Evolutionary conservation across 1,140 invertebrate species (phyloP).

Genomic region (Himalopsyche phryganea): DNA sequence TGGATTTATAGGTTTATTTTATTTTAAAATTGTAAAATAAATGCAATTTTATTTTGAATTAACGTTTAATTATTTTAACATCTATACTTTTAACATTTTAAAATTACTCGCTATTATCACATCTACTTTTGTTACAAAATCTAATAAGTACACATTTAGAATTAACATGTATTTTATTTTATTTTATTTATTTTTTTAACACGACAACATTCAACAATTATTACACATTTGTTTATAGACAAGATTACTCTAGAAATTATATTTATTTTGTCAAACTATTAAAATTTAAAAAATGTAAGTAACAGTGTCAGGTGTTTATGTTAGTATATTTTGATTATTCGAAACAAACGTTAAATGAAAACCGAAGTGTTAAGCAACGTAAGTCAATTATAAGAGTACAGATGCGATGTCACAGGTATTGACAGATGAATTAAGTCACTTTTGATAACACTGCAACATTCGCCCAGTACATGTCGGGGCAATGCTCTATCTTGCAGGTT

Average conservation of each 20-base stretch:
- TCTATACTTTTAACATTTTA: conserved; percentile 22
- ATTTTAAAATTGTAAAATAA: neutral
- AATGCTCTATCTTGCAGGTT: conserved; percentile 17
- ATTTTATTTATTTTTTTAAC: conserved; percentile 12
- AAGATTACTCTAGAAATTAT: neutral
- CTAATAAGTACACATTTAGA: conserved; percentile 21
- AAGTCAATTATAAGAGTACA: too few relatives aligned
- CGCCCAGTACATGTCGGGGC: conserved; percentile 8
- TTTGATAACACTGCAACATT: conserved; percentile 5
- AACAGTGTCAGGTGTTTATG: too few relatives aligned
- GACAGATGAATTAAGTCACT: too few relatives aligned
- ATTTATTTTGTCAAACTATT: neutral
- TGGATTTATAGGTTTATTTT: neutral
- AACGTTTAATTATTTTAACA: conserved; percentile 11
- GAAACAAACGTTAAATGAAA: too few relatives aligned
- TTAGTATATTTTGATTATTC: too few relatives aligned
- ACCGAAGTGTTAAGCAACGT: too few relatives aligned
- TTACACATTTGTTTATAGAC: too few relatives aligned
- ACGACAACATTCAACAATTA: conserved; percentile 22
- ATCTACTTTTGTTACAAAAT: conserved; percentile 27
- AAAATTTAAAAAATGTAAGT: too few relatives aligned
- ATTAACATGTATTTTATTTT: conserved; percentile 10
- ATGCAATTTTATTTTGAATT: neutral
- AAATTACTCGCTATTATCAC: conserved; percentile 21
- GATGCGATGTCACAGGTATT: too few relatives aligned